Evolutionary conservation across 92 coral and sea anemone species (phyloP), one percentile per base, ranked within the genome.

Genomic region (Umimayanthus chanpuru): DNA sequence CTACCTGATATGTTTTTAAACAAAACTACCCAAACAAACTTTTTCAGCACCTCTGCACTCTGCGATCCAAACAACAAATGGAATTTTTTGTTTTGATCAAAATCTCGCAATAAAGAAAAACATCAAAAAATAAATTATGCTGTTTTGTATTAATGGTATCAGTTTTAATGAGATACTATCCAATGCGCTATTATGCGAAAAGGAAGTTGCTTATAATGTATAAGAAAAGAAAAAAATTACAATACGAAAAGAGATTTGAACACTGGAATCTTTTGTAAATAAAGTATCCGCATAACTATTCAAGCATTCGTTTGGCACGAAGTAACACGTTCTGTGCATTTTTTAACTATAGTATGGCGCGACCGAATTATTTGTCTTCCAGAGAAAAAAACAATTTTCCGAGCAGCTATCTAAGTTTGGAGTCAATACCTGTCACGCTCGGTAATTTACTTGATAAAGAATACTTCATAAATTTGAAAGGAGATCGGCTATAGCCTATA

Each of bases 371-470:
- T 36, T 25, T 25, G 15, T 71, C 18, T 43, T 26, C 30, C 82
- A 78, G 56, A 25, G 40, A 26, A 10, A 49, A 68, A 82, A 66
- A 10, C 16, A 20, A 83, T 44, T 47, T 83, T 65, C 28, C 12
- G 23, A 78, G 65, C 40, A 12, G 61, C 38, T 81, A 70, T 68
- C 50, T 67, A 8, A 44, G 40, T 38, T 66, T 65, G 10, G 75
- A 40, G 58, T 10, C 32, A 55, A 11, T 0, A 70, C 41, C 65
- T 83, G 77, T 70, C 87, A 68, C 21, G 67, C 36, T 32, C 77
- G 50, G 78, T 83, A 83, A 83, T 68, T 83, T 83, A 28, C 78
- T 77, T 41, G 87, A 71, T 83, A 70, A 83, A 5, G 41, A 75
- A 39, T 75, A 75, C 40, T 75, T 7, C n/a, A 75, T 7, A 75